Evolutionary conservation across 2,888 invertebrate species (phyloP), one percentile per base, ranked within the genome.

Genomic region (Drosophila dives): DNA sequence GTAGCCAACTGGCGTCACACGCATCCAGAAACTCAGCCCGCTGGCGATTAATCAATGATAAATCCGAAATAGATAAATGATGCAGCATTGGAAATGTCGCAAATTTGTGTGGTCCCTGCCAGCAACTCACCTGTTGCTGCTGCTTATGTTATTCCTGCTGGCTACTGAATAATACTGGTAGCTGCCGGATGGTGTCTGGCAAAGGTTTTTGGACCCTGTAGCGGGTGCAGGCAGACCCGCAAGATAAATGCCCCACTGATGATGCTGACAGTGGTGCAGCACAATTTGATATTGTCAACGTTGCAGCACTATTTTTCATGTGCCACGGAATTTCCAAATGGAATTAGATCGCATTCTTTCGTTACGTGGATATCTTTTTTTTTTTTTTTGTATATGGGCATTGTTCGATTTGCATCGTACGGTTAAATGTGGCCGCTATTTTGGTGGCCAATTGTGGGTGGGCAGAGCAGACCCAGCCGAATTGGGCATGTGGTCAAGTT

Each of bases 61-160:
- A 89, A 89, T 89, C 89, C 89, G 89, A 89, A 90, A 89, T 87
- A 89, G 89, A 89, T 90, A 89, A 89, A 89, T 87, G 86, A 89
- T 81, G 71, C 81, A 68, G 74, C 80, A 73, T 72, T 70, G 68
- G 63, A 78, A 79, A 81, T 79, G 81, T 89, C 89, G 85, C 87
- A 72, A 77, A 75, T 81, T 70, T 85, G 85, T 89, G 89, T 87
- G 89, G 85, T 87, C 87, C 64, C 84, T 72, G 58, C 64, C 61
- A 55, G 64, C 81, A 70, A 81, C 75, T 83, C 87, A 83, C 83
- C 86, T 86, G 88, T 80, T 80, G 73, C 51, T 45, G 54, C 51
- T 17, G 60, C 40, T 42, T 54, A 65, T 33, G 33, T 56, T 65
- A n/a, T 49, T 54, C 36, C 23, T 36, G 53, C 2, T 56, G 45